These are phyloP conservation scores for Hippocampus barbouri DNA, from an alignment of 2,113 vertebrate species.

Conservation along the genomic window DNA sequence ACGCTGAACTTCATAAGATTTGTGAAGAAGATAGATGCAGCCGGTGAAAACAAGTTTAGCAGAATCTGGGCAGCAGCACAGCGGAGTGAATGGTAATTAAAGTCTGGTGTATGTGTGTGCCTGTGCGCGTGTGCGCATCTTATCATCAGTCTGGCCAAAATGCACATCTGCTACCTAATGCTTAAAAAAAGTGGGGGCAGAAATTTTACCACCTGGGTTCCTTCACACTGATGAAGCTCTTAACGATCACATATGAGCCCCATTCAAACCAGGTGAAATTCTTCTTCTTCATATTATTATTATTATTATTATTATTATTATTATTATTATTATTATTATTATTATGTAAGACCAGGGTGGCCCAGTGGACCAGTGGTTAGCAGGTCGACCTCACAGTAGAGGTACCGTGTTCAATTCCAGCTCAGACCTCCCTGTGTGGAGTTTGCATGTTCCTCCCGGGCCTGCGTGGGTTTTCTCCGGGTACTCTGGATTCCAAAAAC, in stretches of 20 bases:
- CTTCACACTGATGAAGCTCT: constrained; percentile 26
- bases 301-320: too few relatives aligned
- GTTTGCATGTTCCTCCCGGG: too few relatives aligned
- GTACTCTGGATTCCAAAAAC: too few relatives aligned
- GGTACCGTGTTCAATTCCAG: too few relatives aligned
- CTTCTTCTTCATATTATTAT: too few relatives aligned
- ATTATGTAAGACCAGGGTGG: too few relatives aligned
- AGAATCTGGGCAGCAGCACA: constrained; percentile 13
- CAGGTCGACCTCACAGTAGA: too few relatives aligned
- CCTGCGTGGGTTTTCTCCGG: too few relatives aligned
- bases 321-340: too few relatives aligned
- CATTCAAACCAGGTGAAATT: constrained; percentile 5
- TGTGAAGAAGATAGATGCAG: constrained; percentile 12
- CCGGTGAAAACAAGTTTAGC: constrained; percentile 11
- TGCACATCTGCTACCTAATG: constrained; percentile 24
- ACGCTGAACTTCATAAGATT: constrained; percentile 9
- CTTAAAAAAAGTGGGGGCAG: constrained; percentile 13
- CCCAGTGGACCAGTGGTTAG: too few relatives aligned
- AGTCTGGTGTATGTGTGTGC: constrained; percentile 18
- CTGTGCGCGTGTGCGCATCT: constrained; percentile 21
- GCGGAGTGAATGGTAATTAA: constrained; percentile 33
- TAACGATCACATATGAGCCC: constrained; percentile 30
- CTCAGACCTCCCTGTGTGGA: too few relatives aligned
- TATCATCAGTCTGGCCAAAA: constrained; percentile 29
- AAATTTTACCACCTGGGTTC: constrained; percentile 22